A percentile compares a stretch with the other conserved stretches of the same genome.
Conservation (phyloP, 2,113 vertebrate genomes). For the Leiothrix lutea region DNA sequence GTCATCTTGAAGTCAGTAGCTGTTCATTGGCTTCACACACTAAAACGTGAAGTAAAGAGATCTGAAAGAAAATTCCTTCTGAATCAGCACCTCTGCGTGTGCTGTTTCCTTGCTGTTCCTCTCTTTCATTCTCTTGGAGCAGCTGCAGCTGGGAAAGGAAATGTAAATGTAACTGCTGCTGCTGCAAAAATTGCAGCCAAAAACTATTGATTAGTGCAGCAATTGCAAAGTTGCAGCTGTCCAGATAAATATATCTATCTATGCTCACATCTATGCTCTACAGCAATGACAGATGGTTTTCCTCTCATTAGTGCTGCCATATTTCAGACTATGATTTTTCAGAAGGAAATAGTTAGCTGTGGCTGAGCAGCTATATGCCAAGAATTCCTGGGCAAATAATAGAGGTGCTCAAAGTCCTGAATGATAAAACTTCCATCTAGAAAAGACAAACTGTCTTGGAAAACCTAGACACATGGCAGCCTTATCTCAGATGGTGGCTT, state of each 20-base stretch:
- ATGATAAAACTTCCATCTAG: not conserved
- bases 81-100: not conserved
- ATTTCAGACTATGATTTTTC: constrained; percentile 9
- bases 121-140: not conserved
- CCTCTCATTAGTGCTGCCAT: not conserved
- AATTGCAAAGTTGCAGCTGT: constrained; percentile 54
- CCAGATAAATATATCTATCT: constrained; percentile 2
- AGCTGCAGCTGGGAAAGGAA: constrained; percentile 14
- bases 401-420: not conserved
- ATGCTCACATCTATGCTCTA: not conserved
- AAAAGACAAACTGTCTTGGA: not conserved
- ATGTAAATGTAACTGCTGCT: constrained; percentile 27
- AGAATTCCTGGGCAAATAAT: not conserved
- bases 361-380: not conserved
- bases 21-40: not conserved
- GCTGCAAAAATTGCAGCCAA: constrained; percentile 53
- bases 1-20: not conserved
- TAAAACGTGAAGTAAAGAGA: not conserved
- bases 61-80: not conserved
- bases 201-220: constrained; percentile 35
- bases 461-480: not conserved
- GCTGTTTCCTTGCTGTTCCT: not conserved
- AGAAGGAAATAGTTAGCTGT: not conserved
- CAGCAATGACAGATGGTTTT: not conserved
- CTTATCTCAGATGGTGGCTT: not conserved